A percentile compares a stretch with the other conserved stretches of the same genome.
Conservation (phyloP, 2,797 vertebrate species). For the Rhinella marina region DNA sequence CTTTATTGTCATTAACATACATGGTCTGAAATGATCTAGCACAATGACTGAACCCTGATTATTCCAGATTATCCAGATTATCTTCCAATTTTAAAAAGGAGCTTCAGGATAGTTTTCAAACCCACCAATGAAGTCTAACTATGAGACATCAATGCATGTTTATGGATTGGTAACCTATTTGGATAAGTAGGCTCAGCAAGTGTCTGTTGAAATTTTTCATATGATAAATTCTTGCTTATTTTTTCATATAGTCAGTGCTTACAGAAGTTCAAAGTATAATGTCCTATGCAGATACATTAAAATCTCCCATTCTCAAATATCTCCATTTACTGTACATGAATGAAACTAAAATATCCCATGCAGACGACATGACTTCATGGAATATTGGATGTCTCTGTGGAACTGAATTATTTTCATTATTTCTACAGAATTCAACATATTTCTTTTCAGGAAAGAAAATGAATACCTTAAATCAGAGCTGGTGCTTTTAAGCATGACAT, state of each 20-base stretch:
- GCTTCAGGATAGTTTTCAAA: too few relatives aligned
- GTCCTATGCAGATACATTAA: neutral
- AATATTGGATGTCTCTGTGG: slow-evolving; percentile 7
- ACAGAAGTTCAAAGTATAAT: neutral
- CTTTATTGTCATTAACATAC: too few relatives aligned
- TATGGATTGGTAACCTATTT: too few relatives aligned
- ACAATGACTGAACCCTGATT: too few relatives aligned
- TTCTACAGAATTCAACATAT: slow-evolving; percentile 32
- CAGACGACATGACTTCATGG: neutral
- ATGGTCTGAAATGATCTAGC: too few relatives aligned
- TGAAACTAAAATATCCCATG: neutral
- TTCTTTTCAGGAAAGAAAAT: slow-evolving; percentile 26
- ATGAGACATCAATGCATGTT: too few relatives aligned
- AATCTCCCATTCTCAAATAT: neutral
- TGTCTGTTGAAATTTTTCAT: neutral
- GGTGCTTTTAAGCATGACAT: slow-evolving; percentile 40
- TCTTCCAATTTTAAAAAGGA: too few relatives aligned
- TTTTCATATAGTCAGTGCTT: neutral
- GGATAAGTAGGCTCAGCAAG: too few relatives aligned
- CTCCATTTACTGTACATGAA: slow-evolving; percentile 6
- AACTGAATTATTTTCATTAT: slow-evolving; percentile 38
- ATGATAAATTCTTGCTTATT: neutral
- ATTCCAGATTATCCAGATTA: too few relatives aligned
- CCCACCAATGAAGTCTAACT: too few relatives aligned
- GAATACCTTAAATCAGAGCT: slow-evolving; percentile 26